Conservation (phyloP, 2,888 invertebrate genomes). For the Noctua fimbriata region DNA sequence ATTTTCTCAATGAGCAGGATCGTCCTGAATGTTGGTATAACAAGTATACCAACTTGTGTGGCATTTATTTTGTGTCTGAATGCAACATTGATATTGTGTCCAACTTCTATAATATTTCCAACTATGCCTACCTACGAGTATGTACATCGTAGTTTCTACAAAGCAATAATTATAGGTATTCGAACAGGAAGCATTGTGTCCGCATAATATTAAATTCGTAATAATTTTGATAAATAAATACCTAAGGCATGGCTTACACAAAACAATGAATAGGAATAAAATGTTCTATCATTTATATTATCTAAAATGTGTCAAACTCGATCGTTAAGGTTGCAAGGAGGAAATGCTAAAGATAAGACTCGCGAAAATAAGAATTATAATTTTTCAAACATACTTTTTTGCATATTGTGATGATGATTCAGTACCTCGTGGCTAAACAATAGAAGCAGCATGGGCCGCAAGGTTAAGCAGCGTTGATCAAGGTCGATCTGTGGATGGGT, state of each 20-base stretch:
- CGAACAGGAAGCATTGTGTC: not conserved
- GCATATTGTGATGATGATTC: no score
- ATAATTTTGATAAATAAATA: not conserved
- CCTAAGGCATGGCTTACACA: not conserved
- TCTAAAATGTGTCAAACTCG: no score
- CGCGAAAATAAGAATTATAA: no score
- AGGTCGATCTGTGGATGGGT: no score
- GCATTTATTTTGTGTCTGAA: not conserved
- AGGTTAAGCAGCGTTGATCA: no score
- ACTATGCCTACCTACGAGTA: not conserved
- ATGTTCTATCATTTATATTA: no score
- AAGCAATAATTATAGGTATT: not conserved
- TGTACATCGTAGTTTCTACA: not conserved
- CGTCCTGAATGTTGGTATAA: not conserved
- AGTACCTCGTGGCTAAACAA: no score
- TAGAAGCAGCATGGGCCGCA: no score
- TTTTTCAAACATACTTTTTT: no score
- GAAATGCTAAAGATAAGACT: no score
- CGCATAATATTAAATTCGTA: not conserved
- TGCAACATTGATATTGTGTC: not conserved
- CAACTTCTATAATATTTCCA: not conserved
- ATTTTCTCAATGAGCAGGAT: not conserved
- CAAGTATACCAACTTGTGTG: not conserved
- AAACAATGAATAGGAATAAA: not conserved
- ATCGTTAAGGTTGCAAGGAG: no score